Evolutionary conservation across 2,888 invertebrate genomes (phyloP), one percentile per base, ranked within the genome.

Genomic region (Aspidiotus rigidus): DNA sequence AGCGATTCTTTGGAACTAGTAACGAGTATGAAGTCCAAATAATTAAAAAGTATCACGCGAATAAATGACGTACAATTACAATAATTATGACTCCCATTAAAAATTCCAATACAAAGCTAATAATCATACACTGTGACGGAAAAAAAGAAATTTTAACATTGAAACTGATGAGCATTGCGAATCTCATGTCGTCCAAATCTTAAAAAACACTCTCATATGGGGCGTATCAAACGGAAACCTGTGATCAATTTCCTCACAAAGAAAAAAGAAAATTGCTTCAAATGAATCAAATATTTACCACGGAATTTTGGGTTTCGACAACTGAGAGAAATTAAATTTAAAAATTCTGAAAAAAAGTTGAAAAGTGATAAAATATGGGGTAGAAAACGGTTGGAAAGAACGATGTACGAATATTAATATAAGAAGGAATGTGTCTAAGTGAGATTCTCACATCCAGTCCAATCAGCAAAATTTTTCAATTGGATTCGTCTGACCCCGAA

Each of bases 1-100:
- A 66, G 64, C 55, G 42, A 28, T 66, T 66, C 66, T 66, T 66
- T 66, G 67, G 67, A 59, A 67, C 57, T 59, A 67, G 59, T 59
- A 60, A 57, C 66, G 57, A 64, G 40, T 28, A 28, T 28, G 28
- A 28, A 28, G 28, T 28, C 56, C 57, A 64, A 64, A 64, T 56
- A 64, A 11, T 54, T 64, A 56, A 64, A 62, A 64, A 64, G 56
- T 64, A 56, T 57, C 57, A 64, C 64, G 42, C 64, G 40, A 56
- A 59, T 44, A 67, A 66, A 49, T 49, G 3, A 49, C 10, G 41
- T 42, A 56, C 39, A 41, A 15, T 40, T 60, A 59, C 17, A 56
- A 59, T 28, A 17, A 42, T 40, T 28, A 49, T 16, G 11, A 67
- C 42, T 42, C 53, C 49, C 10, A n/a, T 28, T 7, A 11, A 42